Conservation (phyloP, 2,113 vertebrate species). For the Otis tarda region DNA sequence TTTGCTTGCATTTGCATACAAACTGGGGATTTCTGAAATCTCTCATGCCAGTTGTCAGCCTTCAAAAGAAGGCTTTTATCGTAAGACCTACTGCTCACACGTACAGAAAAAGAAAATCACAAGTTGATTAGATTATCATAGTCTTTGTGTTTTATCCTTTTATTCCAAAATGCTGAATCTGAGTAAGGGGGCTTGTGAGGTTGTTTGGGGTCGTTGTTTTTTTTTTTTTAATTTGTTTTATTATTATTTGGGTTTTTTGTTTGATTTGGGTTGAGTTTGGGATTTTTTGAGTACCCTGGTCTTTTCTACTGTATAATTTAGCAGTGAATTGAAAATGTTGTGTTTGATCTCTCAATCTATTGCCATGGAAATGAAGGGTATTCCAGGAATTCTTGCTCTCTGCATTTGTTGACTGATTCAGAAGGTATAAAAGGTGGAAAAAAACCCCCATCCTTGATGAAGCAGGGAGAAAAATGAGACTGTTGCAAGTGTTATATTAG, state of each 20-base stretch:
- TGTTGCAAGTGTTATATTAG: not conserved
- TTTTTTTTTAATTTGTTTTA: not conserved
- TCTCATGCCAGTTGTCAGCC: not conserved
- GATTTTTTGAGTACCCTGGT: not conserved
- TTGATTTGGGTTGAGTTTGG: not conserved
- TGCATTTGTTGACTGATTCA: not conserved
- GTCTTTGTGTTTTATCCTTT: not conserved
- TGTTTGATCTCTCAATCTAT: slow-evolving; percentile 27
- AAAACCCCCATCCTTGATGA: not conserved
- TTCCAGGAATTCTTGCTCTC: not conserved
- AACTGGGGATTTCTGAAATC: not conserved
- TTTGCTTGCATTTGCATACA: not conserved
- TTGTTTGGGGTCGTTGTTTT: too few species aligned
- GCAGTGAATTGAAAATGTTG: not conserved
- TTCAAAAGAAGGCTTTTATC: not conserved
- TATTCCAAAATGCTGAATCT: not conserved
- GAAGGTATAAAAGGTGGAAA: not conserved
- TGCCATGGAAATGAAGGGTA: slow-evolving; percentile 31
- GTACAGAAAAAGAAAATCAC: not conserved
- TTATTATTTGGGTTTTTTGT: not conserved
- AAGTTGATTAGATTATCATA: not conserved
- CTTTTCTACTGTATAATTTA: not conserved
- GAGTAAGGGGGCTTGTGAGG: not conserved
- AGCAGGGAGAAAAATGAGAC: fast-evolving
- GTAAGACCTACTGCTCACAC: not conserved